Base-by-base conservation (phyloP, 2,797 vertebrate genomes). In the Sphenopsis melanotis region DNA sequence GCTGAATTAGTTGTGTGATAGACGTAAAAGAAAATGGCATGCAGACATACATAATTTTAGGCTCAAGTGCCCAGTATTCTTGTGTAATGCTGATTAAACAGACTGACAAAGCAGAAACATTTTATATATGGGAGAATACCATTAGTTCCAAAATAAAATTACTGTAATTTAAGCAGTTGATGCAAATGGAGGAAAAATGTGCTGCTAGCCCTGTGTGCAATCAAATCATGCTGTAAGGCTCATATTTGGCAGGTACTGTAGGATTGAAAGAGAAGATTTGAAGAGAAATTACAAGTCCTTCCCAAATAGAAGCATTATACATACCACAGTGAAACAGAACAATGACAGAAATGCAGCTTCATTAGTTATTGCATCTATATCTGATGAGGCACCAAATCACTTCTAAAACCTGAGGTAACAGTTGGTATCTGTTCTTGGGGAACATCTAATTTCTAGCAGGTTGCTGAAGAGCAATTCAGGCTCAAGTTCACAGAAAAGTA, bases 71-170 rank as follows among this genome's bases (percentile, higher is more conserved):
- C 80, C 53, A 90, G n/a, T 96, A 88, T 93, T 85, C n/a, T 60
- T 57, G 29, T 80, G 53, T n/a, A 89, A 59, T 41, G 57, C 44
- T 95, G 59, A 84, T 94, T 84, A 70, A 94, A 91, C 64, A 90
- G 59, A 95, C 93, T 89, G 89, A 89, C 46, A 94, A 90, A 95
- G 65, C 76, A 95, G 57, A 50, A 41, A 41, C 59, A 82, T 53
- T 74, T 86, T 95, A 83, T 82, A 90, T 87, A 61, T 79, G 27
- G 46, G 53, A 83, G 92, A 93, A 85, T 85, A 29, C 80, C 93
- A 96, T 97, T 95, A 95, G 68, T 82, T 96, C 75, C 60, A 87
- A 84, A 95, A 79, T 93, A 78, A 83, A 96, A 84, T 92, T 92
- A 66, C 57, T 83, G 47, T 95, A 94, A 94, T 91, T 79, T 32